A percentile compares a stretch with the other conserved stretches of the same genome.
phyloP scores from a whole-genome alignment of 1,140 invertebrate species.

The Lamellibrachia luymesi region DNA sequence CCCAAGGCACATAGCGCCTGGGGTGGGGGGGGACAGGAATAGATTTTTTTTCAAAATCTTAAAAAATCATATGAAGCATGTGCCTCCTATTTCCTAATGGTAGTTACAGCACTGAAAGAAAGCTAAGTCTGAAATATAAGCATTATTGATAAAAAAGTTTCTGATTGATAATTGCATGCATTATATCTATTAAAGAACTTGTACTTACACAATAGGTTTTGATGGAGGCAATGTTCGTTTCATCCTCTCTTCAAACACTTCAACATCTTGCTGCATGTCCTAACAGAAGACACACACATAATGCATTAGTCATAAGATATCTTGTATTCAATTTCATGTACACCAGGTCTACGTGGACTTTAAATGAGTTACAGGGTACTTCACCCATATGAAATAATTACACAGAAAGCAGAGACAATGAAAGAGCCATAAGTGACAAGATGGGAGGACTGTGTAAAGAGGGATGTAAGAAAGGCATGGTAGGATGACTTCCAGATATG shows the following conservation, averaged over 20 bases:
- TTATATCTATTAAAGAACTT: neutral
- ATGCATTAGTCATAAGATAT: constrained; percentile 14
- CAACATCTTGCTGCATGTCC: constrained; percentile 35
- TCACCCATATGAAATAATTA: too few species aligned
- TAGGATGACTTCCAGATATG: too few species aligned
- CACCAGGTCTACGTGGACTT: neutral
- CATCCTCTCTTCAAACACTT: constrained; percentile 52
- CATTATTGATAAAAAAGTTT: neutral
- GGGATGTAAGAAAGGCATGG: too few species aligned
- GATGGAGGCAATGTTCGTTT: constrained; percentile 46
- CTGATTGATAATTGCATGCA: neutral
- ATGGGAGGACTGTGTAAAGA: too few species aligned
- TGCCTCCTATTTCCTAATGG: too few species aligned
- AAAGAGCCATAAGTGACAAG: too few species aligned
- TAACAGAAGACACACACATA: constrained; percentile 15
- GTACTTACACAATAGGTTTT: constrained; percentile 30
- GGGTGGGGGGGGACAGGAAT: too few species aligned
- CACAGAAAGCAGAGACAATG: too few species aligned
- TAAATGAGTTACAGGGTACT: too few species aligned
- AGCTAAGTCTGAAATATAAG: neutral
- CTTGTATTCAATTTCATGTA: neutral
- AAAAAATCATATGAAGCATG: too few species aligned
- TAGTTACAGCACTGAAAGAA: neutral
- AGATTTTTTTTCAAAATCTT: too few species aligned
- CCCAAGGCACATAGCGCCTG: too few species aligned